A percentile compares a stretch with the other conserved stretches of the same genome.
These are phyloP conservation scores for Gobiocypris rarus DNA, from an alignment of 2,113 vertebrate genomes.

Conservation along the genomic window DNA sequence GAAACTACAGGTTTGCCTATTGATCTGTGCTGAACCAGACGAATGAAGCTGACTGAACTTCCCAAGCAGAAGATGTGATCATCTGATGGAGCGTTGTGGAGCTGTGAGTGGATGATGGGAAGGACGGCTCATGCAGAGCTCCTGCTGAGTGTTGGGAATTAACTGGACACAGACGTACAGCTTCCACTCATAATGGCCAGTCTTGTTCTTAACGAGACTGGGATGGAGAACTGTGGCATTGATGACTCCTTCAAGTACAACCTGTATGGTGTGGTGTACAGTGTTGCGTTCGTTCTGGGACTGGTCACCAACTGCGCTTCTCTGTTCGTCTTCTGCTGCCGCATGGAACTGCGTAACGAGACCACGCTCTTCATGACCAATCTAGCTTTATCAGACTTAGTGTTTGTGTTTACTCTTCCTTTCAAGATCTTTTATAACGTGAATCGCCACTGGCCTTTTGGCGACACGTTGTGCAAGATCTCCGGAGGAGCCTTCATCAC, in stretches of 20 bases:
- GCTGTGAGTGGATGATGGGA: conserved; percentile 14
- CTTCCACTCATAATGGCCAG: conserved; percentile 71
- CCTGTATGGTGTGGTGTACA: conserved; percentile 94
- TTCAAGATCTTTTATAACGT: conserved; percentile 99
- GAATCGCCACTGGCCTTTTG: conserved; percentile 95
- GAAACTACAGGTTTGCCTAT: background rate
- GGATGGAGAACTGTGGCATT: conserved; percentile 87
- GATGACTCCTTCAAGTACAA: conserved; percentile 99
- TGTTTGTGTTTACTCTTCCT: conserved; percentile 94
- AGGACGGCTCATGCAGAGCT: background rate
- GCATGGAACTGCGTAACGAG: conserved; percentile 93
- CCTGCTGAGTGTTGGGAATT: background rate
- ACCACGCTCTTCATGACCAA: conserved; percentile 98
- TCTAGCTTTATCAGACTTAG: conserved; percentile 90
- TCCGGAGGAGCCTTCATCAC: conserved; percentile 96
- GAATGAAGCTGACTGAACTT: background rate
- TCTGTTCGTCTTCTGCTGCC: conserved; percentile 94
- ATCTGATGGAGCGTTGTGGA: background rate
- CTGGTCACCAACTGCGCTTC: conserved; percentile 96
- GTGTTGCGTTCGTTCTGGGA: conserved; percentile 92
- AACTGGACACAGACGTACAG: background rate
- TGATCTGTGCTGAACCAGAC: background rate
- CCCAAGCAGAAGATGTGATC: background rate
- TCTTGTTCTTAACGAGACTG: conserved; percentile 78
- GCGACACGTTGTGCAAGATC: conserved; percentile 93